These are phyloP conservation scores for Thecocarcelia acutangulata DNA, from an alignment of 2,888 invertebrate species.

Conservation along the genomic window DNA sequence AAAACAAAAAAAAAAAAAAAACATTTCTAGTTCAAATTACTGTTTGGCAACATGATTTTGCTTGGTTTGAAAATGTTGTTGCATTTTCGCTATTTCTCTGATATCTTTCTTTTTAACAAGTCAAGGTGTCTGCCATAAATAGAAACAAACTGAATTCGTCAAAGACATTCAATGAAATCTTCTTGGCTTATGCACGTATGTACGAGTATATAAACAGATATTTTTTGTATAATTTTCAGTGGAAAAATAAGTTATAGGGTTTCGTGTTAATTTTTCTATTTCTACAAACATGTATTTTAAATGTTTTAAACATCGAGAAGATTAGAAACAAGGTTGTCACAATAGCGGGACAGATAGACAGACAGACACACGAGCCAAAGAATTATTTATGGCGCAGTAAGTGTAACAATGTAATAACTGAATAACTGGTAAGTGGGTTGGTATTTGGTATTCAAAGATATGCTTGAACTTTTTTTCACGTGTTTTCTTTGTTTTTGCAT, in stretches of 20 bases:
- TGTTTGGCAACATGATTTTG: conserved; percentile 25
- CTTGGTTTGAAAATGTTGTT: conserved; percentile 24
- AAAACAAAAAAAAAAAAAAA: neutral
- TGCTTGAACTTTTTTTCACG: conserved; percentile 1
- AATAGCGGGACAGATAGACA: too few species aligned
- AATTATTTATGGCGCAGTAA: conserved; percentile 17
- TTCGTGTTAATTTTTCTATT: conserved; percentile 27
- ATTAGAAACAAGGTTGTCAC: conserved; percentile 59
- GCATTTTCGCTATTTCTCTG: conserved; percentile 7
- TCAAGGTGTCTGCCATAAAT: conserved; percentile 59
- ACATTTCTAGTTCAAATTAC: conserved; percentile 58
- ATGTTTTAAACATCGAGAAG: conserved; percentile 9
- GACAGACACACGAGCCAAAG: neutral
- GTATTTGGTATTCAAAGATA: conserved; percentile 15
- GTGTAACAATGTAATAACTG: neutral
- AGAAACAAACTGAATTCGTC: neutral
- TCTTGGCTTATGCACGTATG: neutral
- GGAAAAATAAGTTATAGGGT: conserved; percentile 48
- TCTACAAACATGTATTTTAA: too few species aligned
- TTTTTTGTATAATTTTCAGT: neutral
- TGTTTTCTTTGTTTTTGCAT: neutral
- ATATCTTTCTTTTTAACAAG: conserved; percentile 15
- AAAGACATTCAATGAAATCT: conserved; percentile 40
- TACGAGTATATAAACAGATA: too few species aligned
- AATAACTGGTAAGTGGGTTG: neutral